Percentiles rank a stretch among this genome's conserved stretches.
These are phyloP conservation scores for Dendronephthya gigantea DNA, from an alignment of 64 coral and sea anemone genomes.

Conservation along the genomic window DNA sequence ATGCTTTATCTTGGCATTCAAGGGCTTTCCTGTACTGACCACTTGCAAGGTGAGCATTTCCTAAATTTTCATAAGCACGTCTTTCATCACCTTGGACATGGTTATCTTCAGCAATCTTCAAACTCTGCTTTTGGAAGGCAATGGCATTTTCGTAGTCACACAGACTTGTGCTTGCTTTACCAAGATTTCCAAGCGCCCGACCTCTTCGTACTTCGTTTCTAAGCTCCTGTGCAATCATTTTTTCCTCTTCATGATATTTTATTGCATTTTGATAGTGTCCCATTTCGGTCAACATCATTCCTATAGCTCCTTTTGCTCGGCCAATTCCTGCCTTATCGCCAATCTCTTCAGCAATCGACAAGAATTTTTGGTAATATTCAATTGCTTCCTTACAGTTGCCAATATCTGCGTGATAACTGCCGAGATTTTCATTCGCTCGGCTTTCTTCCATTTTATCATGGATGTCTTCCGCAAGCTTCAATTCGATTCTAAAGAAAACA, in stretches of 20 bases:
- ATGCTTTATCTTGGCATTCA: no score
- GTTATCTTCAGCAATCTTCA: not conserved
- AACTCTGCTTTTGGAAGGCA: not conserved
- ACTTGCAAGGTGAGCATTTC: not conserved
- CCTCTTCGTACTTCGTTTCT: not conserved
- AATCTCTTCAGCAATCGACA: not conserved
- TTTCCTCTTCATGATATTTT: not conserved
- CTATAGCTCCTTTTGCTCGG: not conserved
- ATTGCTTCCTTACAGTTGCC: not conserved
- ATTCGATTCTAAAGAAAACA: no score
- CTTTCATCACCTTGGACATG: not conserved
- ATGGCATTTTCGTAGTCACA: conserved; percentile 4
- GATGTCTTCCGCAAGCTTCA: not conserved
- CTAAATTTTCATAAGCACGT: not conserved
- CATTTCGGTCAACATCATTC: not conserved
- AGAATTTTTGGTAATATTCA: not conserved
- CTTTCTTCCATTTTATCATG: not conserved
- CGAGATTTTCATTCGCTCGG: not conserved
- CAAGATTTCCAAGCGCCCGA: not conserved
- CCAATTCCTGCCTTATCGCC: not conserved
- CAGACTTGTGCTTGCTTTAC: not conserved
- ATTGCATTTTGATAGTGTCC: not conserved
- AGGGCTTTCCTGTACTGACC: no score
- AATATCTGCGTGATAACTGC: not conserved
- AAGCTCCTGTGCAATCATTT: not conserved